Conservation (phyloP, 1,140 invertebrate genomes). For the Eupeodes corollae region DNA sequence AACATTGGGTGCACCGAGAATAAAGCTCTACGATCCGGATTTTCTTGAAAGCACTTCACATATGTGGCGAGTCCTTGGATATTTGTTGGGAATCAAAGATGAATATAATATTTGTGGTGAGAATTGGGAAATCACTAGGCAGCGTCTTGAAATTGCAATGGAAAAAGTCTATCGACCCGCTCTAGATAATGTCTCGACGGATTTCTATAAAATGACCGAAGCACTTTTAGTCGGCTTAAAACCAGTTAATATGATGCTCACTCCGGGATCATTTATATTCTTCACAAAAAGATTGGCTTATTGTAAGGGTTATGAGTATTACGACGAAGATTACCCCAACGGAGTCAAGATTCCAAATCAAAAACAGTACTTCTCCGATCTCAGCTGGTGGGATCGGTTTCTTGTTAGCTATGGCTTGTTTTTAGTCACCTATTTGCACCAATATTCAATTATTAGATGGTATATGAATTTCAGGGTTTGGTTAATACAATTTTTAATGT, state of each 20-base stretch:
- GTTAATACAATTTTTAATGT: constrained; percentile 20
- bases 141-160: constrained; percentile 26
- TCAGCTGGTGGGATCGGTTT: constrained; percentile 27
- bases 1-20: constrained; percentile 49
- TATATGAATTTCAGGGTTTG: constrained; percentile 30
- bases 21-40: constrained; percentile 50
- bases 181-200: constrained; percentile 15
- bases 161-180: constrained; percentile 24
- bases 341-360: constrained; percentile 14
- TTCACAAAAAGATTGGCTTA: constrained; percentile 30
- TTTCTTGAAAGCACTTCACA: constrained; percentile 69
- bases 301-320: constrained; percentile 30
- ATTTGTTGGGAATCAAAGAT: constrained; percentile 70
- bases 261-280: constrained; percentile 21
- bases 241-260: constrained; percentile 27
- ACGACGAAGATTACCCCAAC: constrained; percentile 21
- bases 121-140: constrained; percentile 22
- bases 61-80: constrained; percentile 72
- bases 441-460: constrained; percentile 24
- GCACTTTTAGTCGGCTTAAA: constrained; percentile 27
- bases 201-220: constrained; percentile 25
- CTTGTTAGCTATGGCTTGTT: constrained; percentile 24
- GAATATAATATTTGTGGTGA: constrained; percentile 32
- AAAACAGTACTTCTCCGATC: constrained; percentile 20
- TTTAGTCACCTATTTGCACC: constrained; percentile 26